Conservation (phyloP, 2,797 vertebrate genomes). For the Fratercula arctica region DNA sequence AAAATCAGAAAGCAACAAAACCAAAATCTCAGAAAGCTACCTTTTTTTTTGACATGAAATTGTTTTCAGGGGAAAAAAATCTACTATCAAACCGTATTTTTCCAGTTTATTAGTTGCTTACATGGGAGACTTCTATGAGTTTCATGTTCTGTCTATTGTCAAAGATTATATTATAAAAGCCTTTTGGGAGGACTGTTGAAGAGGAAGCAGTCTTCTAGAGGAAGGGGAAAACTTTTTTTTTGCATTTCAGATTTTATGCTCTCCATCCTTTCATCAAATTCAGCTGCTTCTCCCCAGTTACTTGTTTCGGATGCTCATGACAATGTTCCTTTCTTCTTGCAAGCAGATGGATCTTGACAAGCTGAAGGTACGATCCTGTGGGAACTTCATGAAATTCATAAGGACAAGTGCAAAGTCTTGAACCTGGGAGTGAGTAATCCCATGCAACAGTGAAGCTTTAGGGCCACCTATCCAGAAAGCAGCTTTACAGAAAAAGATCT, state of each 20-base stretch:
- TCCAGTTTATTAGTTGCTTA: background rate
- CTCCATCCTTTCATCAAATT: background rate
- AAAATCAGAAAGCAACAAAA: background rate
- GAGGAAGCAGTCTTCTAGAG: background rate
- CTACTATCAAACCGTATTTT: background rate
- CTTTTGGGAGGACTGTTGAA: background rate
- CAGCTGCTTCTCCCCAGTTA: background rate
- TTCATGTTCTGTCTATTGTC: background rate
- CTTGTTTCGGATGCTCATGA: background rate
- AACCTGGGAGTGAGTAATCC: background rate
- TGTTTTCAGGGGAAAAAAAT: background rate
- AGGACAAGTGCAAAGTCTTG: background rate
- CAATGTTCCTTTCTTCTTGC: background rate
- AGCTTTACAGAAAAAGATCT: background rate
- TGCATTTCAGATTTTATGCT: background rate
- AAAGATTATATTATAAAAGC: background rate
- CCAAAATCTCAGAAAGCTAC: background rate
- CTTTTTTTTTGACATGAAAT: background rate
- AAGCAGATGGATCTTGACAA: background rate
- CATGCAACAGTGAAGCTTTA: background rate
- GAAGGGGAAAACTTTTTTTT: background rate
- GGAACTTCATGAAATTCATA: background rate
- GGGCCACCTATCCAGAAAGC: background rate
- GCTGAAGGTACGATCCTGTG: background rate
- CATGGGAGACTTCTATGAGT: background rate